Evolutionary conservation across 2,888 invertebrate species (phyloP).

Genomic region (Phrixothrix hirtus): DNA sequence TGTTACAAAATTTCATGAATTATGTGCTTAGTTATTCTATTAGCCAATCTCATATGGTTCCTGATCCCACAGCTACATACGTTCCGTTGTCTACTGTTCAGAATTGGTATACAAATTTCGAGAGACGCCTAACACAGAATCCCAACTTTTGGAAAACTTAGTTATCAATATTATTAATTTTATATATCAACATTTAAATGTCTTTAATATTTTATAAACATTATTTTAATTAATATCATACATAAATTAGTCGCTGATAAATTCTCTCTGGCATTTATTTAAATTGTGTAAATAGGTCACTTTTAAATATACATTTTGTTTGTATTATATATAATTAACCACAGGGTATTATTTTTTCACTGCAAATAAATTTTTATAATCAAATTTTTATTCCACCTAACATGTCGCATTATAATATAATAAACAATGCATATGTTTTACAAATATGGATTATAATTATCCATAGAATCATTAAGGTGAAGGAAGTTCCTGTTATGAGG

Average conservation of each 20-base stretch:
- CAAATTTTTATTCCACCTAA: too few species aligned
- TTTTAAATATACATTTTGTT: not conserved
- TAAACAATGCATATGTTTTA: too few species aligned
- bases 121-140: slow-evolving; percentile 83
- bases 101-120: slow-evolving; percentile 93
- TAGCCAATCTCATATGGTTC: slow-evolving; percentile 76
- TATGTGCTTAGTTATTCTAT: slow-evolving; percentile 89
- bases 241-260: not conserved
- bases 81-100: slow-evolving; percentile 87
- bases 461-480: too few species aligned
- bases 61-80: slow-evolving; percentile 78
- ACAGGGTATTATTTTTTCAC: too few species aligned
- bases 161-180: too few species aligned
- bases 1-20: slow-evolving; percentile 92
- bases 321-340: not conserved
- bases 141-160: slow-evolving; percentile 88
- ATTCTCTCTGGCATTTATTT: not conserved
- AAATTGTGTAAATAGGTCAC: too few species aligned
- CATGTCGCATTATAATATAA: too few species aligned
- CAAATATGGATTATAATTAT: too few species aligned
- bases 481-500: too few species aligned
- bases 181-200: not conserved
- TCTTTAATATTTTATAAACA: not conserved
- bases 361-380: too few species aligned
- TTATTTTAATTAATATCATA: not conserved